phyloP scores from a whole-genome alignment of 2,797 vertebrate genomes.

The Siniperca obscura region DNA sequence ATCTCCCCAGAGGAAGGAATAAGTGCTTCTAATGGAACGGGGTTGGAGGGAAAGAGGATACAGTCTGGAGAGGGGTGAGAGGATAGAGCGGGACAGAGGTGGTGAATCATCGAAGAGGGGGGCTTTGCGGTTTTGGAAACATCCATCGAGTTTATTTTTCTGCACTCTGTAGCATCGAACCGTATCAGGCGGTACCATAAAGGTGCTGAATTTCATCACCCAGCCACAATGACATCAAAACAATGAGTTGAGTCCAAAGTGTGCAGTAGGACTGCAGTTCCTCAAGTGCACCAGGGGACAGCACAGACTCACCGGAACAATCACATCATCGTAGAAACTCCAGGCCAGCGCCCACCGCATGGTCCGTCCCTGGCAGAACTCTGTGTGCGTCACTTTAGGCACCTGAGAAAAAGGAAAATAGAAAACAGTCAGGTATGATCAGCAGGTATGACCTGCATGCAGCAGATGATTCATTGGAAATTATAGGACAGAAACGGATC shows the following conservation, averaged over 20 bases:
- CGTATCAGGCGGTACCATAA: neutral
- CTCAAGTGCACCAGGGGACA: neutral
- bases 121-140: constrained; percentile 41
- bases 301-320: constrained; percentile 90
- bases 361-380: constrained; percentile 98
- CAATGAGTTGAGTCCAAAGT: neutral
- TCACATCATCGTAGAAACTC: constrained; percentile 98
- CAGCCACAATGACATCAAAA: neutral
- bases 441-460: neutral
- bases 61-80: constrained; percentile 2
- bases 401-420: constrained; percentile 83
- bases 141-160: constrained; percentile 1
- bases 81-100: constrained; percentile 30
- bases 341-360: constrained; percentile 99
- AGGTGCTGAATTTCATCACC: neutral
- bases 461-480: neutral
- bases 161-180: neutral
- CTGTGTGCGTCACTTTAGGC: constrained; percentile 95
- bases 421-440: neutral
- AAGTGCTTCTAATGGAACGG: constrained; percentile 81
- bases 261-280: neutral
- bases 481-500: neutral
- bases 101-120: constrained; percentile 56
- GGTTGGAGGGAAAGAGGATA: constrained; percentile 60
- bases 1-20: constrained; percentile 70